A percentile compares a stretch with the other conserved stretches of the same genome.
These are phyloP conservation scores for Pseudocheirus occidentalis DNA, from an alignment of 2,797 vertebrate genomes.

Conservation along the genomic window DNA sequence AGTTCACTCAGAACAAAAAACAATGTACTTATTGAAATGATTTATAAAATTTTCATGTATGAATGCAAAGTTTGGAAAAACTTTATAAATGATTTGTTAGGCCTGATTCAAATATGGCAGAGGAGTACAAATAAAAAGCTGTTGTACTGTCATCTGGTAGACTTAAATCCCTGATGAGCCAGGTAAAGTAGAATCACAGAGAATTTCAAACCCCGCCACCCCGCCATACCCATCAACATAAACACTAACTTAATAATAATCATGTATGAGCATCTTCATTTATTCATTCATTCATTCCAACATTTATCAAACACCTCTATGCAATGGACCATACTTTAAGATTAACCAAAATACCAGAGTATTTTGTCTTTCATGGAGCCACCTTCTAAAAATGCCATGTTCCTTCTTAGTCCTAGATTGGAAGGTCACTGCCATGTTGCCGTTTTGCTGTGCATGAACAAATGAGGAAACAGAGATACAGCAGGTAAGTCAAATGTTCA, in stretches of 20 bases:
- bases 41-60: conserved; percentile 28
- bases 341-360: not conserved
- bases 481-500: not conserved
- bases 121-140: not conserved
- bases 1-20: not conserved
- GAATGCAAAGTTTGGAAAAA: not conserved
- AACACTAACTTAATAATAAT: not conserved
- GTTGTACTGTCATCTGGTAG: not conserved
- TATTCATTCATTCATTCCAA: not conserved
- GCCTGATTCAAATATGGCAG: not conserved
- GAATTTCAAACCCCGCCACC: not conserved
- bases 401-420: conserved; percentile 49
- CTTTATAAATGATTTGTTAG: conserved; percentile 6
- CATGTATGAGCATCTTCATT: not conserved
- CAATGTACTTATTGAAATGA: conserved; percentile 30
- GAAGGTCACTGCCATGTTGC: conserved; percentile 21
- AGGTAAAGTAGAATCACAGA: not conserved
- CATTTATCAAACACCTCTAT: not conserved
- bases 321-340: not conserved
- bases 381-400: conserved; percentile 15
- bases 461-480: conserved; percentile 20
- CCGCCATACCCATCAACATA: too few species aligned
- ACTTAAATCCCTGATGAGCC: not conserved
- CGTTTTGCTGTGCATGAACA: conserved; percentile 23
- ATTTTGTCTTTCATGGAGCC: not conserved